These are phyloP conservation scores for Heliconius melpomene DNA, from an alignment of 1,140 invertebrate species.

Conservation along the genomic window DNA sequence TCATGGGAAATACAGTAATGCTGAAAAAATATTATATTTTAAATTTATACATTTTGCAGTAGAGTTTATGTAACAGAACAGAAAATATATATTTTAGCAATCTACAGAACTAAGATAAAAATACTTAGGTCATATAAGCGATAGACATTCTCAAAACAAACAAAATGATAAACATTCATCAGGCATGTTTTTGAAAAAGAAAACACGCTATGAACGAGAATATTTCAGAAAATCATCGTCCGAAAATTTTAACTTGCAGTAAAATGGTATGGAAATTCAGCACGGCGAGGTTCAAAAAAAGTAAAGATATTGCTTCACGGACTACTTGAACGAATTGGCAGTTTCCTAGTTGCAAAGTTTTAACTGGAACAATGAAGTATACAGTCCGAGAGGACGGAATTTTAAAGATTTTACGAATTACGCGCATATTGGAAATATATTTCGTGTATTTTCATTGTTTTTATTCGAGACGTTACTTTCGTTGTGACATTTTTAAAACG, in stretches of 20 bases:
- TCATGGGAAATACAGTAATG: too few species aligned
- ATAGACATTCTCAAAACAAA: neutral
- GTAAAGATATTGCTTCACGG: conserved; percentile 18
- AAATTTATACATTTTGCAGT: too few species aligned
- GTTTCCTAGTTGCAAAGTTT: conserved; percentile 19
- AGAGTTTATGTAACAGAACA: too few species aligned
- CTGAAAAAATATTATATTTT: too few species aligned
- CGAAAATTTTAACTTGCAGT: neutral
- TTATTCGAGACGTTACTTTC: neutral
- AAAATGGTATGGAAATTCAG: neutral
- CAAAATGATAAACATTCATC: neutral
- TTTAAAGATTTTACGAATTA: neutral
- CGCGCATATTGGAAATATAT: neutral
- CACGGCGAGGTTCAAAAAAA: neutral
- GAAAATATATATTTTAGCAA: too few species aligned
- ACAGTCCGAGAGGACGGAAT: neutral
- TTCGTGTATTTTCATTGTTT: neutral
- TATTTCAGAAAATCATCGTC: neutral
- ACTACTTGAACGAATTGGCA: conserved; percentile 20
- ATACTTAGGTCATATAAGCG: too few species aligned
- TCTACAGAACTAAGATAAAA: too few species aligned
- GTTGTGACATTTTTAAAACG: neutral
- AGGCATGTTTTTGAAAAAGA: neutral
- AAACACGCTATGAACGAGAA: neutral
- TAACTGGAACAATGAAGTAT: conserved; percentile 19